A percentile compares a stretch with the other conserved stretches of the same genome.
These are phyloP conservation scores for Gallirallus australis DNA, from an alignment of 2,797 vertebrate genomes.

Conservation along the genomic window DNA sequence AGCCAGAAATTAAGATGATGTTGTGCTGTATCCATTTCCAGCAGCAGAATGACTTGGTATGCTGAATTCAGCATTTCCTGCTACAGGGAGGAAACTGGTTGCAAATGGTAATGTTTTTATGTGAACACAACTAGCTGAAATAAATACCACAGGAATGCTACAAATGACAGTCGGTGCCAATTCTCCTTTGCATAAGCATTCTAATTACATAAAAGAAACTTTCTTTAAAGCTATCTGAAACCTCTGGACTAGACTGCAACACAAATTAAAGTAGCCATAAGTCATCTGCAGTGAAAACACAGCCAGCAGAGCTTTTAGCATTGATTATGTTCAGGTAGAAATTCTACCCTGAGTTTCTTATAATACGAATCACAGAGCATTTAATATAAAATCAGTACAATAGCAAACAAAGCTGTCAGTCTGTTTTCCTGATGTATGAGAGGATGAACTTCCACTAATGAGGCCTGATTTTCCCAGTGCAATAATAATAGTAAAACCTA, in stretches of 20 bases:
- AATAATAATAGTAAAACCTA: conserved; percentile 25
- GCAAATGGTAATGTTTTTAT: background rate
- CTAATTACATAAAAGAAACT: conserved; percentile 1
- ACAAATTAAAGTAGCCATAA: background rate
- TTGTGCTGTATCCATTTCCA: background rate
- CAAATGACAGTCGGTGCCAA: background rate
- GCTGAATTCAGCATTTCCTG: background rate
- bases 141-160: background rate
- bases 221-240: conserved; percentile 14
- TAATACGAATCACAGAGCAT: background rate
- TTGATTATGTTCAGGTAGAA: background rate
- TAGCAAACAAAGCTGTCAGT: conserved; percentile 10
- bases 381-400: conserved; percentile 29
- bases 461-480: conserved; percentile 11
- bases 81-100: background rate
- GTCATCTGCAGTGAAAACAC: background rate
- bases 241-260: background rate
- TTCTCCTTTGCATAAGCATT: background rate
- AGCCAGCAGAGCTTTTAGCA: conserved; percentile 15
- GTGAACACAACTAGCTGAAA: background rate
- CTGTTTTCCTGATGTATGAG: conserved; percentile 7
- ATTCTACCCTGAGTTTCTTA: background rate
- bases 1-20: background rate
- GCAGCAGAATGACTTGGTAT: background rate
- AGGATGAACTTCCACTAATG: conserved; percentile 4